A percentile compares a stretch with the other conserved stretches of the same genome.
Conservation (phyloP, 2,113 vertebrate genomes). For the Nymphicus hollandicus region DNA sequence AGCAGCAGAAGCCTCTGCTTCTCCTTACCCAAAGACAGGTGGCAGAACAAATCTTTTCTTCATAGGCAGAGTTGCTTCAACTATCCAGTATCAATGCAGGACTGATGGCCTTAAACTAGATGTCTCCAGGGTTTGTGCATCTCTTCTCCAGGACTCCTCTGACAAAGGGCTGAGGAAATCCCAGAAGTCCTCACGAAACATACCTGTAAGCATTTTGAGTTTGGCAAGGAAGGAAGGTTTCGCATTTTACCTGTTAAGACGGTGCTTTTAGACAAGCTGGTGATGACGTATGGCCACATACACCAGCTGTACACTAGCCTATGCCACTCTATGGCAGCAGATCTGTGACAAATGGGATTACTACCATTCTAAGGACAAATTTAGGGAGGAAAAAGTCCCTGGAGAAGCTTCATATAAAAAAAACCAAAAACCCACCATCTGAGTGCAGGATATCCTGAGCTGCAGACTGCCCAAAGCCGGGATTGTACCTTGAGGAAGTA, state of each 20-base stretch:
- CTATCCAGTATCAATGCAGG: conserved; percentile 23
- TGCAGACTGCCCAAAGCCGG: background rate
- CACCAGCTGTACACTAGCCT: background rate
- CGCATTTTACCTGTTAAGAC: background rate
- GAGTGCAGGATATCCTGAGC: background rate
- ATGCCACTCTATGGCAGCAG: background rate
- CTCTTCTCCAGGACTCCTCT: conserved; percentile 41
- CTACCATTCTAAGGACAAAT: background rate
- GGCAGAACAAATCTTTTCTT: conserved; percentile 51
- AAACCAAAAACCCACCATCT: background rate
- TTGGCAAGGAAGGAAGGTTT: conserved; percentile 35
- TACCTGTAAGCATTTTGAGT: conserved; percentile 47
- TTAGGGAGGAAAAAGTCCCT: background rate
- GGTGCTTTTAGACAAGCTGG: background rate
- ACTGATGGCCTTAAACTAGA: conserved; percentile 39
- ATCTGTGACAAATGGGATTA: background rate
- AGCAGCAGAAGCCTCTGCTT: conserved; percentile 20
- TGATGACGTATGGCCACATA: background rate
- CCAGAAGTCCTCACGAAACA: conserved; percentile 48
- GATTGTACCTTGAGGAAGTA: background rate
- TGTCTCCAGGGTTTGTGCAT: conserved; percentile 30
- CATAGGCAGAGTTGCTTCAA: background rate
- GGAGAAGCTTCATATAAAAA: background rate
- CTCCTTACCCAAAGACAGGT: conserved; percentile 41
- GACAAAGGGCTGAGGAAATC: conserved; percentile 44